Evolutionary conservation across 2,888 invertebrate species (phyloP), one percentile per base, ranked within the genome.

Genomic region (Stomorhina lunata): DNA sequence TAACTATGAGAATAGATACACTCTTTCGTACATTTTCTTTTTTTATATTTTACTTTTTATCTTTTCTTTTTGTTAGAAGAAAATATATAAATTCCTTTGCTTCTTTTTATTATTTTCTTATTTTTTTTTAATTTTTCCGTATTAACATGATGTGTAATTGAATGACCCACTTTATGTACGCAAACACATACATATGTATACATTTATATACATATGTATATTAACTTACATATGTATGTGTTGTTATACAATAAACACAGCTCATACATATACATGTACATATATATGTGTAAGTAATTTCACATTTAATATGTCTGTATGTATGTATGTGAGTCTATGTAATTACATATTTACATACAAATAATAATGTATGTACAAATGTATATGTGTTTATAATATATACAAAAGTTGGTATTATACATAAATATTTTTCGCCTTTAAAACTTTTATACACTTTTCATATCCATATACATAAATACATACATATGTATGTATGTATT

Each of bases 161-260:
- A 55, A 71, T 79, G 78, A 79, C 78, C 78, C 78, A 79, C 71
- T 73, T 77, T 73, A 25, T 63, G 53, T 55, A 72, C 45, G 66
- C 45, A 65, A 27, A 43, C 68, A 72, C 63, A 66, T 17, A 66
- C 32, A 68, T 55, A 45, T 55, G 37, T 32, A 48, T 32, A 32
- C 20, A 48, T 9, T 12, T 5, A 65, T 9, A 63, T 20, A 55
- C 25, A 48, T 59, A 6, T 17, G 40, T 12, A 10, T 48, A 37
- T 37, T 12, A 9, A 55, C 50, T 53, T 25, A 27, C 32, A 53
- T 32, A 40, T 45, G 10, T 32, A 55, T 20, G 25, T 53, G 10
- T 29, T 37, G 29, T 12, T 17, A 45, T 32, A 48, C 29, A 27
- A 27, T 15, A 27, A 6, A 32, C 32, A 6, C 4, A 6, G 9